Conservation (phyloP, 2,113 vertebrate genomes). For the Chlamydotis undulata region DNA sequence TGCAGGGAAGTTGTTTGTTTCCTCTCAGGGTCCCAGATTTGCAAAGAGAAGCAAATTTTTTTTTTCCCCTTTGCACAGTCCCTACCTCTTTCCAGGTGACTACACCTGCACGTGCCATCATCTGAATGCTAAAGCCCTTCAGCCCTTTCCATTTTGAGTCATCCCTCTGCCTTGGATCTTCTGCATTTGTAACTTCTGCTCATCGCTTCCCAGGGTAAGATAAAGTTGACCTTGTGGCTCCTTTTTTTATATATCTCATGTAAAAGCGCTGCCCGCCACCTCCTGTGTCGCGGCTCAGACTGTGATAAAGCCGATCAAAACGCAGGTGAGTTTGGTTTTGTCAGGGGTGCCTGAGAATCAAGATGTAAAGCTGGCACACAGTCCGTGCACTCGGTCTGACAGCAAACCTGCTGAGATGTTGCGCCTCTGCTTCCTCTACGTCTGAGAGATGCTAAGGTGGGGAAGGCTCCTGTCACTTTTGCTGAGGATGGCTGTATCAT, state of each 20-base stretch:
- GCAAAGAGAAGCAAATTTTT: background rate
- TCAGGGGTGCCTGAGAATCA: background rate
- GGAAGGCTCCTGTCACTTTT: background rate
- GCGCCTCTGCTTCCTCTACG: background rate
- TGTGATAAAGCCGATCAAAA: background rate
- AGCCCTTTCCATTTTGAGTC: background rate
- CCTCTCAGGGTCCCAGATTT: background rate
- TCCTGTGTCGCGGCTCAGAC: background rate
- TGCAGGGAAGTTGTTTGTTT: background rate
- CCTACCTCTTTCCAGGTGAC: background rate
- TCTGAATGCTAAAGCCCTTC: background rate
- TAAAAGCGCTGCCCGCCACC: background rate
- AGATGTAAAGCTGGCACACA: background rate
- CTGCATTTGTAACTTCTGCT: background rate
- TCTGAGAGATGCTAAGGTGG: background rate
- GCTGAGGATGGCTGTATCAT: background rate
- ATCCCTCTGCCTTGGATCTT: background rate
- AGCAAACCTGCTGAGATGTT: background rate
- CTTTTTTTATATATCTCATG: background rate
- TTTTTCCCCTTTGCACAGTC: no score
- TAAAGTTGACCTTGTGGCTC: background rate
- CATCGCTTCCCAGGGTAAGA: background rate
- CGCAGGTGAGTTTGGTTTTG: background rate
- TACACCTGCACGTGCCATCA: accelerated
- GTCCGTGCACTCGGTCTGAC: background rate